Evolutionary conservation across 2,888 invertebrate species (phyloP), one percentile per base, ranked within the genome.

Genomic region (Hyposoter didymator): DNA sequence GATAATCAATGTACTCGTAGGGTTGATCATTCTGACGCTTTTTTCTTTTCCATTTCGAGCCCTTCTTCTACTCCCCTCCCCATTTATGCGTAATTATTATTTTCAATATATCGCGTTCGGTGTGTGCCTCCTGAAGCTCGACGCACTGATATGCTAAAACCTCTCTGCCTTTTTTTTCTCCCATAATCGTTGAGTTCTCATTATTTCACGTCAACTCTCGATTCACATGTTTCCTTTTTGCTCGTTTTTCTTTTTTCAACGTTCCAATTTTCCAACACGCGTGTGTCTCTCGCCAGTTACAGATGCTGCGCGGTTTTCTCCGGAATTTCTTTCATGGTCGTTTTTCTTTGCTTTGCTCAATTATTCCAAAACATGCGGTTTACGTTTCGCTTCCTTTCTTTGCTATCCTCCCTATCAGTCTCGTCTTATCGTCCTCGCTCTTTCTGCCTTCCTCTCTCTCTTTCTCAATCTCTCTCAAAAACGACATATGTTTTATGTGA

Each of bases 61-160:
- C 19, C 64, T 52, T 22, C 32, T 69, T 39, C 22, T 17, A n/a
- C 32, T 52, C 55, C 72, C 79, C 22, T 39, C 17, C 39, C 47
- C 59, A 70, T 84, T 74, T 86, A 86, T 86, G 85, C 81, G 75
- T 87, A 84, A 82, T 86, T 83, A 52, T 82, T 87, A 81, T 80
- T 83, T 84, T 79, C 78, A 78, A 90, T 88, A 81, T 88, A 89
- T 90, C 89, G 89, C 89, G 89, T 91, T 90, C 88, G 88, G 89
- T 90, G 91, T 90, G 90, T 90, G 91, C 88, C 89, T 88, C 88
- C 87, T 90, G 91, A 90, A 92, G 91, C 90, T 91, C 91, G 89
- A 92, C 93, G 92, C 92, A 92, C 92, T 94, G 94, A 94, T 93
- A 93, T 94, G 93, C 93, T 93, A 93, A 92, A 89, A 91, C 90